These are phyloP conservation scores for Aphaenogaster ashmeadi DNA, from an alignment of 1,140 invertebrate species.

Conservation along the genomic window DNA sequence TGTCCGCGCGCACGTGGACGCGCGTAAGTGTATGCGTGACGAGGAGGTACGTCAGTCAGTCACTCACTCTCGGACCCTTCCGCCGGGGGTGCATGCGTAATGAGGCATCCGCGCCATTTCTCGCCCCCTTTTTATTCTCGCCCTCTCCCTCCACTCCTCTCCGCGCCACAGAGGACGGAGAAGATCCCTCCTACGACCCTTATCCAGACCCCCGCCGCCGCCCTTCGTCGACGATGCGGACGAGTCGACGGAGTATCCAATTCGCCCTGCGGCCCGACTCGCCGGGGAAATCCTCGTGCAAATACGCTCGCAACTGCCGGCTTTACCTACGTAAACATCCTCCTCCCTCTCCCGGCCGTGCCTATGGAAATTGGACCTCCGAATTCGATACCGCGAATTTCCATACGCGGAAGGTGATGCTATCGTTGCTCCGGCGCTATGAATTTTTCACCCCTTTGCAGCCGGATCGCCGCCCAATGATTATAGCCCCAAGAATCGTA, in stretches of 20 bases:
- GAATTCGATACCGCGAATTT: slow-evolving; percentile 56
- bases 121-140: slow-evolving; percentile 79
- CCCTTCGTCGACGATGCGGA: slow-evolving; percentile 61
- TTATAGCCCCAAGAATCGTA: background rate
- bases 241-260: slow-evolving; percentile 58
- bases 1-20: slow-evolving; percentile 52
- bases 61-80: slow-evolving; percentile 73
- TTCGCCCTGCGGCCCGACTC: slow-evolving; percentile 44
- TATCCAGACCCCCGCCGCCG: slow-evolving; percentile 51
- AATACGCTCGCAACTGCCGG: slow-evolving; percentile 74
- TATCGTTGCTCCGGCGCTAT: background rate
- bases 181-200: slow-evolving; percentile 74
- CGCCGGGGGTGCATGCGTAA: slow-evolving; percentile 83
- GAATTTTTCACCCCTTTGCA: background rate
- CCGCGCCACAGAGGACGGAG: background rate
- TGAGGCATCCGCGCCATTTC: slow-evolving; percentile 79
- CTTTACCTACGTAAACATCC: slow-evolving; percentile 62
- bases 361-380: slow-evolving; percentile 68
- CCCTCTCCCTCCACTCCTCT: slow-evolving; percentile 57
- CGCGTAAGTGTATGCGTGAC: slow-evolving; percentile 44
- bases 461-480: background rate
- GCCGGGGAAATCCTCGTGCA: slow-evolving; percentile 71
- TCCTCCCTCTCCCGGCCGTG: background rate
- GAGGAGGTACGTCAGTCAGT: slow-evolving; percentile 81
- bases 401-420: slow-evolving; percentile 35